Conservation (phyloP, 2,113 vertebrate genomes). For the Megalops atlanticus region DNA sequence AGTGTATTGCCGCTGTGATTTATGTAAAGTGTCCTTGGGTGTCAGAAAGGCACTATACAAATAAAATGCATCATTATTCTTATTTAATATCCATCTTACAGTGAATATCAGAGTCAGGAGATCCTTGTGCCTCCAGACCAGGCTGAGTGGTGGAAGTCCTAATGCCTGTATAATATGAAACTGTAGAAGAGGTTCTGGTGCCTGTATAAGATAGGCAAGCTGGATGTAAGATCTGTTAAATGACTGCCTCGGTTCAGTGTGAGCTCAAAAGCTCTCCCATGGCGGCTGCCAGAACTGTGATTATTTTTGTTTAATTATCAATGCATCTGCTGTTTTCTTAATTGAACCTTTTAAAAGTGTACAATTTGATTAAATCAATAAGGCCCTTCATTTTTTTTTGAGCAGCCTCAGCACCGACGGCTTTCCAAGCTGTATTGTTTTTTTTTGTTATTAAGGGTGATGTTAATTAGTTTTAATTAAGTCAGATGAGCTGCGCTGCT, state of each 20-base stretch:
- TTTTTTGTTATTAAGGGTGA: conserved; percentile 2
- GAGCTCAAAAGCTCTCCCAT: not conserved
- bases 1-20: too few relatives aligned
- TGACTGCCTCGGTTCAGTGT: not conserved
- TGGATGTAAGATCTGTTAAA: not conserved
- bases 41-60: too few relatives aligned
- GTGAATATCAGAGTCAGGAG: too few relatives aligned
- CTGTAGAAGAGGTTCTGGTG: too few relatives aligned
- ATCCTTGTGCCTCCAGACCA: too few relatives aligned
- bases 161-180: too few relatives aligned
- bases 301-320: conserved; percentile 5
- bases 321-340: not conserved
- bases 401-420: not conserved
- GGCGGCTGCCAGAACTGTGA: not conserved
- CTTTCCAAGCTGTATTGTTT: not conserved
- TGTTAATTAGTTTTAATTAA: conserved; percentile 7
- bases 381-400: not conserved
- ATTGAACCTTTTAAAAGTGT: conserved; percentile 5
- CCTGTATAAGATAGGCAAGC: too few relatives aligned
- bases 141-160: too few relatives aligned
- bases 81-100: too few relatives aligned
- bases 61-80: too few relatives aligned
- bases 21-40: too few relatives aligned
- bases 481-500: not conserved
- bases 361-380: conserved; percentile 4